Evolutionary conservation across 2,888 invertebrate species (phyloP).

Genomic region (Caenorhabditis imperialis): DNA sequence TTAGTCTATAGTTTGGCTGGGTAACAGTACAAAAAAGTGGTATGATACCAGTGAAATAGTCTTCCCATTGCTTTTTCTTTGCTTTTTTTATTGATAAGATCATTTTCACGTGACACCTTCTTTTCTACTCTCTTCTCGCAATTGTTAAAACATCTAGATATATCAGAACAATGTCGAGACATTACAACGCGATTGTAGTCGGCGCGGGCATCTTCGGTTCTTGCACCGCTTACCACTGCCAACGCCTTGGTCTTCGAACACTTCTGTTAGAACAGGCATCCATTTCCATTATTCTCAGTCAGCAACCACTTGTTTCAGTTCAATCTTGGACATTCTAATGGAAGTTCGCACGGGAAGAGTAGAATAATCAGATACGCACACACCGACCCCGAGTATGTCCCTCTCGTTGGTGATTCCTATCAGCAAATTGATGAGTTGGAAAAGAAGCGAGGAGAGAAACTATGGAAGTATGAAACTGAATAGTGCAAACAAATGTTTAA

Average conservation of each 20-base stretch:
- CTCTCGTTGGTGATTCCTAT: slow-evolving; percentile 62
- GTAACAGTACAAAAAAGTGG: too few relatives aligned
- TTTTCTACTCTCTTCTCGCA: not conserved
- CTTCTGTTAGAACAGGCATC: too few relatives aligned
- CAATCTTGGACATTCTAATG: slow-evolving; percentile 64
- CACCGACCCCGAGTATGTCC: slow-evolving; percentile 65
- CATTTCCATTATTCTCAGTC: too few relatives aligned
- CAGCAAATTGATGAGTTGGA: slow-evolving; percentile 63
- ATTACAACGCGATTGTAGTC: slow-evolving; percentile 68
- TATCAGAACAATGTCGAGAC: slow-evolving; percentile 11
- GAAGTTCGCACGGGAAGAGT: slow-evolving; percentile 76
- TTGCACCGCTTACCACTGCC: slow-evolving; percentile 71
- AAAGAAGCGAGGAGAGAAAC: slow-evolving; percentile 43
- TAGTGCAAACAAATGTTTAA: not conserved
- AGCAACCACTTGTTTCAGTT: slow-evolving; percentile 58
- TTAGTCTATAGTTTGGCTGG: not conserved
- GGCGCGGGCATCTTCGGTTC: slow-evolving; percentile 73
- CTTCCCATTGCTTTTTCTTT: not conserved
- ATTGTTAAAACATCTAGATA: not conserved
- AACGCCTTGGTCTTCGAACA: slow-evolving; percentile 65
- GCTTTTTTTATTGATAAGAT: not conserved
- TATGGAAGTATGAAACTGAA: slow-evolving; percentile 56
- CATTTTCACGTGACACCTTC: too few relatives aligned
- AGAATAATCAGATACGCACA: slow-evolving; percentile 75
- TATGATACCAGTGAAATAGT: too few relatives aligned